Evolutionary conservation across 2,113 vertebrate genomes (phyloP), one percentile per base, ranked within the genome.

Genomic region (Rhineura floridana): DNA sequence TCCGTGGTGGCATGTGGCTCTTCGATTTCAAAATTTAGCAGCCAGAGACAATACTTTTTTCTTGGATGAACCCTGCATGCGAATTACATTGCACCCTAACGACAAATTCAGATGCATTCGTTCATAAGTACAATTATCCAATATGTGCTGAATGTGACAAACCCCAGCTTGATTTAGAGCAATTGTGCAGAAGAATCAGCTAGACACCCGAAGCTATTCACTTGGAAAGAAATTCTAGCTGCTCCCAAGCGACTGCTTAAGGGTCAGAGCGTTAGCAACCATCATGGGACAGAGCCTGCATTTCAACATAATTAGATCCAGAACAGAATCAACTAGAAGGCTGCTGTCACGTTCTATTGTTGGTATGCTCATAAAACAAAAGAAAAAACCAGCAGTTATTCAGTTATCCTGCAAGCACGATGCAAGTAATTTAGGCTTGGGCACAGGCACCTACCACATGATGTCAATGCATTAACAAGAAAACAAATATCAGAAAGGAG

Each of bases 221-320:
- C 9, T 72, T 55, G 17, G 77, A 87, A 80, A 55, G 77, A 59
- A 70, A 39, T 70, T 39, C 25, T 69, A 70, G 75, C 42, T 70
- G 77, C 52, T 72, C 86, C 67, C 67, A 72, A 46, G 30, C 15
- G 42, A 67, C 73, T 77, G 72, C 25, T 63, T 76, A 85, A 46
- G 42, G 52, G 63, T 46, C 73, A 76, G 19, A 44, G 63, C 48
- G 44, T 63, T 85, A 85, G 6, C 46, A 76, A 85, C 17, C 25
- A 46, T 77, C 55, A 39, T 28, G n/a, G 28, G 33, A 86, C 59
- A 78, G 55, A 50, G 33, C 28, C 75, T 79, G 11, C n/a, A 67
- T 78, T 78, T 86, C 33, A 39, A 21, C 25, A 30, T 79, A 65
- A 78, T 78, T 78, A 78, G 42, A 67, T 86, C 62, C 85, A 86